Evolutionary conservation across 2,113 vertebrate species (phyloP), one percentile per base, ranked within the genome.

Genomic region (Podarcis raffonei): DNA sequence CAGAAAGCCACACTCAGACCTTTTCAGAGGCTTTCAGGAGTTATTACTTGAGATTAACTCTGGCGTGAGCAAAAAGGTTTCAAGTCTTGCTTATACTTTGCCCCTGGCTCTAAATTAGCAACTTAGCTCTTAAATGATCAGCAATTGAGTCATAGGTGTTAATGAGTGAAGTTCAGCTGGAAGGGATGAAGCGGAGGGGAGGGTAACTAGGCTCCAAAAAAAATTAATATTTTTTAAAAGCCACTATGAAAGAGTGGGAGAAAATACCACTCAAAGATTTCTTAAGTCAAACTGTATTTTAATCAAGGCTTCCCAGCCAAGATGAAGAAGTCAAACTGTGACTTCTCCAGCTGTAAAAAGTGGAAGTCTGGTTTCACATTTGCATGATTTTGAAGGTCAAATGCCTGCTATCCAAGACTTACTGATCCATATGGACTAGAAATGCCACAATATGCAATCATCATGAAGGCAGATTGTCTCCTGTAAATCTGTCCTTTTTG

Each of bases 391-490:
- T 98, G 97, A 98, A 98, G 97, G 97, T 98, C 97, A 97, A 97
- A 97, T 94, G 97, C 96, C 96, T 97, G 96, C 97, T 96, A 96
- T 97, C 97, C 96, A 97, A 97, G 96, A 97, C 97, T 97, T 96
- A 92, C 96, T 96, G 95, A 97, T 97, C 97, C 97, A 98, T 98
- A 98, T 97, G 97, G 97, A 97, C 96, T 95, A 97, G 96, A 98
- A 98, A 97, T 98, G 97, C 97, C 97, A 98, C 97, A 97, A 97
- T 98, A 98, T 97, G 97, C 97, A 97, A 96, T 96, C 96, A 95
- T 97, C 97, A 97, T 59, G 94, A 92, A 97, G 97, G 97, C 97
- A 98, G 97, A 97, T 97, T 98, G 97, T 97, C 96, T 97, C 94
- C 96, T 96, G 96, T 97, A 97, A 98, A 97, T 97, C 97, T 96